A percentile compares a stretch with the other conserved stretches of the same genome.
These are phyloP conservation scores for Tuta absoluta DNA, from an alignment of 2,888 invertebrate genomes.

Conservation along the genomic window DNA sequence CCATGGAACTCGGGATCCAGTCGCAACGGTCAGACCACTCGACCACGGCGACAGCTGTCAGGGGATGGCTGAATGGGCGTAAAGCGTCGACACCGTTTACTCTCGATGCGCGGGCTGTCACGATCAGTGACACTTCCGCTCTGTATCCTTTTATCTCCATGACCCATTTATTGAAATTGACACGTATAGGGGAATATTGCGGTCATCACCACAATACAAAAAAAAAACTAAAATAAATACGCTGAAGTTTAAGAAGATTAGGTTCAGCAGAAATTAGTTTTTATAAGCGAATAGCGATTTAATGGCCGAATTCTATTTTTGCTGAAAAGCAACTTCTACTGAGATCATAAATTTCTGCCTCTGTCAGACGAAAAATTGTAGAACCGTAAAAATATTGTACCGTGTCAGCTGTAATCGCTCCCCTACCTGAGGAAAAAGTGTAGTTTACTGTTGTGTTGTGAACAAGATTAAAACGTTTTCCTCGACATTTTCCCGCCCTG, in stretches of 20 bases:
- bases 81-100: constrained; percentile 9
- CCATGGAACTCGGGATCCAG: no score
- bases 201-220: neutral
- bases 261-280: neutral
- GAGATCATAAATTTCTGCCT: neutral
- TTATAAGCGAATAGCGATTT: neutral
- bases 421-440: constrained; percentile 9
- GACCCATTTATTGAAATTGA: neutral
- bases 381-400: constrained; percentile 6
- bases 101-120: neutral
- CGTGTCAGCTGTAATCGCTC: constrained; percentile 2
- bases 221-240: neutral
- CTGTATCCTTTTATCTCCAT: constrained; percentile 2
- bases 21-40: no score
- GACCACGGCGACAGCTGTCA: neutral
- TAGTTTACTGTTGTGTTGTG: neutral
- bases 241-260: no score
- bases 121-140: neutral
- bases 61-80: neutral
- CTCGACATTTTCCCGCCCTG: constrained; percentile 1
- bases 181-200: neutral
- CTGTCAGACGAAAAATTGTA: constrained; percentile 1
- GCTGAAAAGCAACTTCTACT: neutral
- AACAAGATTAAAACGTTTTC: constrained; percentile 16
- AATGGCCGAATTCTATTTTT: neutral